Evolutionary conservation across 2,113 vertebrate genomes (phyloP).

Genomic region (Heliornis fulica): DNA sequence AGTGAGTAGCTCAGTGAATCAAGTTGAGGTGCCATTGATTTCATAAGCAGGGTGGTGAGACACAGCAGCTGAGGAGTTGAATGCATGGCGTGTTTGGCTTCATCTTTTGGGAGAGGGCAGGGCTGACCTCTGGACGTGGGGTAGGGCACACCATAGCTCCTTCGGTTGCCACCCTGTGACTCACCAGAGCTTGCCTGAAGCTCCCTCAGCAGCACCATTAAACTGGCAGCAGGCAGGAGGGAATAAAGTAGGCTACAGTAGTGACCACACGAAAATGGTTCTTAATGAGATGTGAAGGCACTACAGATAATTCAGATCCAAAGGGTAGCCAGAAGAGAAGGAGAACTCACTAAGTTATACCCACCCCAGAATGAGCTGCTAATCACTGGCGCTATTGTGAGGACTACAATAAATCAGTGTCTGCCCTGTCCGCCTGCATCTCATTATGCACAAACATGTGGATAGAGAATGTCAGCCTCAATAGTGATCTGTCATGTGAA

Average conservation of each 20-base stretch:
- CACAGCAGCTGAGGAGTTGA: neutral
- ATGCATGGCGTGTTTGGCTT: neutral
- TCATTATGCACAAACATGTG: neutral
- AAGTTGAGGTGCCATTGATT: neutral
- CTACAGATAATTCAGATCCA: neutral
- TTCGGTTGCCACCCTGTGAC: neutral
- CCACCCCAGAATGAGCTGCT: neutral
- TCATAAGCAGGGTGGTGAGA: accelerated
- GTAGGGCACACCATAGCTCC: neutral
- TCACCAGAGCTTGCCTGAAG: neutral
- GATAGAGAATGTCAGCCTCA: slow-evolving; percentile 46
- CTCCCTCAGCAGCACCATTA: neutral
- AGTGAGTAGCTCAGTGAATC: neutral
- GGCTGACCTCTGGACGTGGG: neutral
- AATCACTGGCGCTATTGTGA: slow-evolving; percentile 41
- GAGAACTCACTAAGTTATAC: neutral
- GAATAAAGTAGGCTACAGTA: neutral
- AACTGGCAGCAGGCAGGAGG: accelerated
- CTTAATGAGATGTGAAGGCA: neutral
- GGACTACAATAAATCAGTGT: slow-evolving; percentile 56
- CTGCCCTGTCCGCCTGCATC: neutral
- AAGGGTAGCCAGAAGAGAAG: neutral
- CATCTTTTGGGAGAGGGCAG: neutral
- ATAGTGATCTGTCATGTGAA: slow-evolving; percentile 35
- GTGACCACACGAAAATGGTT: neutral